Conservation (phyloP, 2,888 invertebrate species). For the Coremacera marginata region DNA sequence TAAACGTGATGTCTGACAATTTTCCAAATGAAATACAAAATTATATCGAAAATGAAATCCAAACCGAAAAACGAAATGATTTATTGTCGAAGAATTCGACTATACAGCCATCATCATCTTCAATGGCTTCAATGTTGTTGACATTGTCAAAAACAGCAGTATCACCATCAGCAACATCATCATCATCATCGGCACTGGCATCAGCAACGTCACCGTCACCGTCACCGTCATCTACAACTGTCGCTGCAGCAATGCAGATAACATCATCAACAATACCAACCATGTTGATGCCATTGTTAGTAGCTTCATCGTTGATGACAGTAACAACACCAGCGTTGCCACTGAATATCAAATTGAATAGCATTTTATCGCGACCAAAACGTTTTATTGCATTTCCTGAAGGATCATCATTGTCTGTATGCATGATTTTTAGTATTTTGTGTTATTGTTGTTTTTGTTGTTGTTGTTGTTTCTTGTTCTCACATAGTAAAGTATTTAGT, state of each 20-base stretch:
- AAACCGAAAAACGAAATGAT: constrained; percentile 50
- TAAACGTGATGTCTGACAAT: constrained; percentile 39
- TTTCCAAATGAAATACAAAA: constrained; percentile 30
- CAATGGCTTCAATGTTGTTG: background rate
- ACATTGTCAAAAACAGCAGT: constrained; percentile 10
- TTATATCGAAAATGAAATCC: constrained; percentile 30
- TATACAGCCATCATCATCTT: background rate
- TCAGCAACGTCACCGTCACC: constrained; percentile 10
- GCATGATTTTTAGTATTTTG: constrained; percentile 49
- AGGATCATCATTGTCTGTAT: constrained; percentile 72
- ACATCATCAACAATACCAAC: background rate
- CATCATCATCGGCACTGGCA: constrained; percentile 10
- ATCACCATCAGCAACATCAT: no score
- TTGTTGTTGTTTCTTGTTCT: background rate
- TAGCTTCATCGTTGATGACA: background rate
- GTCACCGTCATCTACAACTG: constrained; percentile 25
- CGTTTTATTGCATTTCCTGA: constrained; percentile 73
- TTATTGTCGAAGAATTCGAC: constrained; percentile 49
- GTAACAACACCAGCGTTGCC: constrained; percentile 29
- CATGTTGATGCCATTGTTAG: background rate
- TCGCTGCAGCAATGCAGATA: background rate
- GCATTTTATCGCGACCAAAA: constrained; percentile 57
- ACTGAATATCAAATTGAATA: constrained; percentile 40
- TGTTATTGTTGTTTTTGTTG: background rate
- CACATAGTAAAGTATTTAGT: background rate